Percentiles rank a stretch among this genome's conserved stretches.
These are phyloP conservation scores for Xiphophorus birchmanni DNA, from an alignment of 2,797 vertebrate species.

Conservation along the genomic window DNA sequence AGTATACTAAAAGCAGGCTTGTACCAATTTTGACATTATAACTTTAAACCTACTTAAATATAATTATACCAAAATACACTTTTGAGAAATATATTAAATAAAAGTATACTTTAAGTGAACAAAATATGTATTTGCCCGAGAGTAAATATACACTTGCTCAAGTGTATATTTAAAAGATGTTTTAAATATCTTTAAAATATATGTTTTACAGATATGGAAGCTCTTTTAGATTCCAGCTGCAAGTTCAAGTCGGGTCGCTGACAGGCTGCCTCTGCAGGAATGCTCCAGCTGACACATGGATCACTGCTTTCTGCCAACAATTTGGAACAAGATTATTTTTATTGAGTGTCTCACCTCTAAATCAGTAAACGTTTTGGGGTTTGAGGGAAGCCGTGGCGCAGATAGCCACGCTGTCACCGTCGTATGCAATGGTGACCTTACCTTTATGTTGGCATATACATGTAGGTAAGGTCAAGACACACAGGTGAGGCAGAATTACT, in stretches of 20 bases:
- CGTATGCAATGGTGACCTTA: neutral
- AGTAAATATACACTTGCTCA: too few species aligned
- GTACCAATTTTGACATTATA: too few species aligned
- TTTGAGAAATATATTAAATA: too few species aligned
- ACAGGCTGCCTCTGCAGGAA: neutral
- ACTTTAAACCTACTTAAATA: too few species aligned
- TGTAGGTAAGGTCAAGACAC: neutral
- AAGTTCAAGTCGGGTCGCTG: slow-evolving; percentile 1
- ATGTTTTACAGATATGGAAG: neutral
- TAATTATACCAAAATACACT: too few species aligned
- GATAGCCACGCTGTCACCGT: neutral
- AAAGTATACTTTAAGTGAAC: too few species aligned
- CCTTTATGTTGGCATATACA: neutral
- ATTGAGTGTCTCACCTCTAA: neutral
- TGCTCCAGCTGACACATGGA: slow-evolving; percentile 3
- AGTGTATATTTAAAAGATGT: too few species aligned
- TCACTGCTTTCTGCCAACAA: neutral
- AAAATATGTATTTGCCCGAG: too few species aligned
- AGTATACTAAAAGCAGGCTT: too few species aligned
- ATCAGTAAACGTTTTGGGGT: neutral
- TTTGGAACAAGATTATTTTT: neutral
- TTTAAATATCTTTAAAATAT: too few species aligned
- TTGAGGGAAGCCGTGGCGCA: neutral
- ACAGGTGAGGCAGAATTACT: neutral
- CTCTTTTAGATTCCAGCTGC: neutral